These are phyloP conservation scores for Drosophila nr. fundita DNA, from an alignment of 2,888 invertebrate genomes.

Conservation along the genomic window DNA sequence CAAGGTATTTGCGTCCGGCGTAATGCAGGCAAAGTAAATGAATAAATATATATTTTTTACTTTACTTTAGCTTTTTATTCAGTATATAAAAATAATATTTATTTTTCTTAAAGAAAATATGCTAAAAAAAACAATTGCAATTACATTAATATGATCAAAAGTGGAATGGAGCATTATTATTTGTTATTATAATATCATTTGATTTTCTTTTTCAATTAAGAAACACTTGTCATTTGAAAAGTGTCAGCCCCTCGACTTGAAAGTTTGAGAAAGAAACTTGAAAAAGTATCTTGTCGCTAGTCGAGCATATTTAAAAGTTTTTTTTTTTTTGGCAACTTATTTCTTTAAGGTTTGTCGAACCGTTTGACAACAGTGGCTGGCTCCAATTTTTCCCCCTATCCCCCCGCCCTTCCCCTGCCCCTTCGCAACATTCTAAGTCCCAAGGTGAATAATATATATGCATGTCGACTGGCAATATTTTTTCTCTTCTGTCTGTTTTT, in stretches of 20 bases:
- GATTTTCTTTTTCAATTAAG: no score
- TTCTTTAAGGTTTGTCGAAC: slow-evolving; percentile 4
- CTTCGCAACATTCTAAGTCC: slow-evolving; percentile 11
- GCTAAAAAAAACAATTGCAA: neutral
- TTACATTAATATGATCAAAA: neutral
- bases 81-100: slow-evolving; percentile 7
- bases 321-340: neutral
- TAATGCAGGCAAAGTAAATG: slow-evolving; percentile 10
- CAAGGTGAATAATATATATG: slow-evolving; percentile 34
- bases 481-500: slow-evolving; percentile 17
- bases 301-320: neutral
- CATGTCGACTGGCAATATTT: slow-evolving; percentile 15
- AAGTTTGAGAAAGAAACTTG: neutral
- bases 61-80: slow-evolving; percentile 5
- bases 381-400: neutral
- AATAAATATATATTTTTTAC: neutral
- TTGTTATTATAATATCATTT: neutral
- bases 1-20: slow-evolving; percentile 34
- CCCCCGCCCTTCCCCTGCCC: neutral
- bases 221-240: no score
- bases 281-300: neutral
- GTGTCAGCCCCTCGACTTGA: neutral
- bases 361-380: slow-evolving; percentile 5
- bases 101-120: slow-evolving; percentile 4
- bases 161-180: neutral